phyloP scores from a whole-genome alignment of 2,113 vertebrate genomes.

The Sisor rabdophorus region DNA sequence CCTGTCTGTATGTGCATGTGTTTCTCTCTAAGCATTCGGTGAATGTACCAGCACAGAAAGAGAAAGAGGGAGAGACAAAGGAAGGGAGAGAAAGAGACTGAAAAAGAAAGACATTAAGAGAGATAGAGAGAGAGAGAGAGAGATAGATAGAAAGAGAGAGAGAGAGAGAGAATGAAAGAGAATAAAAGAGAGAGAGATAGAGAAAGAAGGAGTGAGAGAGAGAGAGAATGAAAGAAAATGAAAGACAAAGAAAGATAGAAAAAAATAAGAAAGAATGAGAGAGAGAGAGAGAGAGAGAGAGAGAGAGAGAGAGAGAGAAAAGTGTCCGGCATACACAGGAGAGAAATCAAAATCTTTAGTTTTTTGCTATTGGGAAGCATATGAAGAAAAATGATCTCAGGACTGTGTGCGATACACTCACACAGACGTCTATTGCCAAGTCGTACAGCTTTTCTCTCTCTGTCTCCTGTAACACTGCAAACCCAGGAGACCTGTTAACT shows the following conservation, averaged over 20 bases:
- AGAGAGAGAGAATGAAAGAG: too few relatives aligned
- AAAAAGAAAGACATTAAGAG: too few relatives aligned
- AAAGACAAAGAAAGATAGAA: neutral
- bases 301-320: neutral
- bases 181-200: too few relatives aligned
- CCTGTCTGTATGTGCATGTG: neutral
- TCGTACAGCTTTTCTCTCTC: neutral
- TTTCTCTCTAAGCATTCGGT: neutral
- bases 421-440: neutral
- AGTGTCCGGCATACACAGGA: neutral
- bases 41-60: neutral
- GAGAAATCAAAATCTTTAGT: neutral
- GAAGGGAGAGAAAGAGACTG: too few relatives aligned
- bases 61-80: too few relatives aligned
- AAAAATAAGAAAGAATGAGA: neutral
- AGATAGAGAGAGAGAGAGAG: too few relatives aligned
- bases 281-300: neutral
- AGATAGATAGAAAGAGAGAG: too few relatives aligned
- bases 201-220: too few relatives aligned
- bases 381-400: neutral
- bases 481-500: neutral
- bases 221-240: too few relatives aligned
- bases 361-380: slow-evolving; percentile 5
- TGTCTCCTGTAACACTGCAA: slow-evolving; percentile 5
- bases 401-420: slow-evolving; percentile 1